Percentiles rank a stretch among this genome's conserved stretches.
phyloP scores from a whole-genome alignment of 2,113 vertebrate species.

The Corvus moneduloides region DNA sequence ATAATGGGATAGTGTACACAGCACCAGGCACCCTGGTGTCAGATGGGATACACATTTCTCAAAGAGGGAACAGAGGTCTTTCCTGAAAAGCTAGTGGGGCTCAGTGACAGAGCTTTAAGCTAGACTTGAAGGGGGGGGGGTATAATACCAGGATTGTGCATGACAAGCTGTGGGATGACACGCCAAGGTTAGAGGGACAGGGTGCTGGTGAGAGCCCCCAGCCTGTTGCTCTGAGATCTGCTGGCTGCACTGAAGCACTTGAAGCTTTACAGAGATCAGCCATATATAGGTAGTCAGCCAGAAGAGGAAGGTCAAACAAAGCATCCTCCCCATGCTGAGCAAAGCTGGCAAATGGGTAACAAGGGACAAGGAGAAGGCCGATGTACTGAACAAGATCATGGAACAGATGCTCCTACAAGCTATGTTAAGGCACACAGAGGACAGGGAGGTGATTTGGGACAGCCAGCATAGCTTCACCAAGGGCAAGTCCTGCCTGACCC shows the following conservation, averaged over 20 bases:
- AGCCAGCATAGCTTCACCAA: background rate
- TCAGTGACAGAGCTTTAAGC: background rate
- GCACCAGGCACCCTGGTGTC: background rate
- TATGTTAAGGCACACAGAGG: background rate
- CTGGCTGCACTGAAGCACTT: background rate
- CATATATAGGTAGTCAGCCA: background rate
- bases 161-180: background rate
- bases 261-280: background rate
- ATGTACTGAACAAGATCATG: background rate
- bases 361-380: background rate
- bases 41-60: background rate
- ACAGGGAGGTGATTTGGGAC: background rate
- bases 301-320: background rate
- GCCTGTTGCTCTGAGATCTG: background rate
- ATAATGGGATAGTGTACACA: background rate
- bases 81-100: background rate
- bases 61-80: background rate
- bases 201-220: background rate
- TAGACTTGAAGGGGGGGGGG: too few relatives aligned
- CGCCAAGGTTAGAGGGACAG: background rate
- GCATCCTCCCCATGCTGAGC: accelerated
- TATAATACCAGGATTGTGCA: background rate
- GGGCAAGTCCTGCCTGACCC: background rate
- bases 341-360: background rate
- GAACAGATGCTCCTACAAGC: background rate